Base-by-base conservation (phyloP, 2,888 invertebrate species). In the Metellina segmentata region DNA sequence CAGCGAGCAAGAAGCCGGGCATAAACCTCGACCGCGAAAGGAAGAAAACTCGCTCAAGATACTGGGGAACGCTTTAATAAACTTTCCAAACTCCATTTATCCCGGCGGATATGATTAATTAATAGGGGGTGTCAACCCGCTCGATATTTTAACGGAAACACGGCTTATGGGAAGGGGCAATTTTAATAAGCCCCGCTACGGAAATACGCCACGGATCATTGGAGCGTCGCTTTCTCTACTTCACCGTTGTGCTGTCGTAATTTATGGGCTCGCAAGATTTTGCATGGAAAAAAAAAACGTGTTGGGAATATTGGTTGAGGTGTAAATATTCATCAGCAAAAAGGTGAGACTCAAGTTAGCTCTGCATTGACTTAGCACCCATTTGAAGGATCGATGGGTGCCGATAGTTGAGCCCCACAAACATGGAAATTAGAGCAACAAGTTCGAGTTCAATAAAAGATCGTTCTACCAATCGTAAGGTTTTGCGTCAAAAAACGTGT, bases 61-160 rank as follows among this genome's bases (percentile, higher is more conserved):
- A 51, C 20, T 51, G 19, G 8, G 13, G 61, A 51, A 85, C 48
- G 53, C 34, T 75, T 85, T 85, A 75, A 75, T 85, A 61, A 85
- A 61, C 85, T 85, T 85, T 72, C 48, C 74, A 53, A 20, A 71
- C 51, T 52, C 53, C 74, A 75, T 85, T 85, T 75, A 75, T 75
- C 75, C 9, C 75, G 61, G n/a, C 9, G 61, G 53, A 74, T 85
- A 85, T 85, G 85, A 85, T 85, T 85, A 85, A 85, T 85, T 85
- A 85, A 75, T 75, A 34, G 5, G 53, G 53, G 34, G 85, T 75
- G 85, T 74, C 85, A 82, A 34, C 71, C 13, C 51, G 20, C 71
- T 72, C 70, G 82, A 82, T 82, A 51, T 82, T 72, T 51, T 9
- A 19, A n/a, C 71, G 48, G 2, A 48, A 82, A 52, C 52, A 77